These are phyloP conservation scores for Glaucopsyche alexis DNA, from an alignment of 2,888 invertebrate genomes.

Conservation along the genomic window DNA sequence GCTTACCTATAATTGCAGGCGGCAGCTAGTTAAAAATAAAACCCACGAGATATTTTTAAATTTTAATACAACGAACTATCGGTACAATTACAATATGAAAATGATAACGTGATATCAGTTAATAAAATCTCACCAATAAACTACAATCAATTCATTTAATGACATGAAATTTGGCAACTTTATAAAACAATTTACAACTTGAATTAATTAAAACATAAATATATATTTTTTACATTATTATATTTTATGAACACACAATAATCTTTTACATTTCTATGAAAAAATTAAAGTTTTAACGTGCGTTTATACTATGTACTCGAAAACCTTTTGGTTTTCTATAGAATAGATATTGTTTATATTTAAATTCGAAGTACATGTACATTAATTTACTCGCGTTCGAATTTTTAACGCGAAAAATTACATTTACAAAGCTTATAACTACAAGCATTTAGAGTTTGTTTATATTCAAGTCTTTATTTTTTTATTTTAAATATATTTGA, in stretches of 20 bases:
- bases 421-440: slow-evolving; percentile 65
- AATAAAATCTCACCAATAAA: slow-evolving; percentile 27
- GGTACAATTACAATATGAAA: slow-evolving; percentile 63
- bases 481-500: slow-evolving; percentile 71
- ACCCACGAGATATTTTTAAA: slow-evolving; percentile 41
- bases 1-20: no score
- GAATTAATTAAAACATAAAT: slow-evolving; percentile 12
- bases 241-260: slow-evolving; percentile 20
- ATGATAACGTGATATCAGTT: slow-evolving; percentile 41
- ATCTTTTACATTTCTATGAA: slow-evolving; percentile 30
- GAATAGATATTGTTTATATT: slow-evolving; percentile 37
- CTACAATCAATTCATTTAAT: slow-evolving; percentile 25
- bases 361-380: slow-evolving; percentile 37
- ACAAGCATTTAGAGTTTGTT: slow-evolving; percentile 67
- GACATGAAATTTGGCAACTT: slow-evolving; percentile 31
- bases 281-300: slow-evolving; percentile 40
- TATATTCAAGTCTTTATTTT: slow-evolving; percentile 73
- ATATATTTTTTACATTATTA: slow-evolving; percentile 11
- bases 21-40: slow-evolving; percentile 32
- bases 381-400: slow-evolving; percentile 2
- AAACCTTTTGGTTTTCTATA: slow-evolving; percentile 26
- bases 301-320: slow-evolving; percentile 37
- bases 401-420: slow-evolving; percentile 40
- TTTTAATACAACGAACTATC: slow-evolving; percentile 77
- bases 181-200: slow-evolving; percentile 26